Evolutionary conservation across 2,888 invertebrate species (phyloP).

Genomic region (Dicyrtoma fusca): DNA sequence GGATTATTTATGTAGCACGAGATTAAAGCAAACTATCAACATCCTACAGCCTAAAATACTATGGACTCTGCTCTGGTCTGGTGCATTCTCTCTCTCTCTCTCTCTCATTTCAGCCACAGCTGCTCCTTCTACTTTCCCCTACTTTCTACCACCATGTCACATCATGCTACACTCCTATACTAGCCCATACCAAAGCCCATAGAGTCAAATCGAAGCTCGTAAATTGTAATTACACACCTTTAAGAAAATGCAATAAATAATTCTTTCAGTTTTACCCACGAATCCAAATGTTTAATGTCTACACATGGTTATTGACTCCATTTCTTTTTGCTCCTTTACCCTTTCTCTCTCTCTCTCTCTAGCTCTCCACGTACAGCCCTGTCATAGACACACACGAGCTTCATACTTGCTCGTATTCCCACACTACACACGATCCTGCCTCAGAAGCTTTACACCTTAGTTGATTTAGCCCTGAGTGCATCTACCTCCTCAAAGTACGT

Average conservation of each 20-base stretch:
- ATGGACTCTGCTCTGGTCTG: too few relatives aligned
- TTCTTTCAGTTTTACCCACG: constrained; percentile 8
- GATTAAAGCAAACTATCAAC: background rate
- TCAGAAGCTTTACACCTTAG: too few relatives aligned
- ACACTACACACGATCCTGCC: too few relatives aligned
- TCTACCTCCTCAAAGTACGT: too few relatives aligned
- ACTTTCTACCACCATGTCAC: background rate
- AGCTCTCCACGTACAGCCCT: too few relatives aligned
- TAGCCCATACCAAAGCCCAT: too few relatives aligned
- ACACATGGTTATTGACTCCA: background rate
- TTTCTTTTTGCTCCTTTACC: background rate
- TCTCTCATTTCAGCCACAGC: background rate
- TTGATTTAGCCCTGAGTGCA: too few relatives aligned
- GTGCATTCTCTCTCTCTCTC: too few relatives aligned
- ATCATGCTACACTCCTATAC: too few relatives aligned
- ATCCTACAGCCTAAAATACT: too few relatives aligned
- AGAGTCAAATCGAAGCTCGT: constrained; percentile 5
- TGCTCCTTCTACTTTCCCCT: background rate
- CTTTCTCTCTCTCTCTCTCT: constrained; percentile 6
- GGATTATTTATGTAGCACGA: constrained; percentile 14
- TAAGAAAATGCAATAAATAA: constrained; percentile 21
- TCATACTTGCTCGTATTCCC: background rate
- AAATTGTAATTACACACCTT: constrained; percentile 18
- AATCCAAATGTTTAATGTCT: background rate
- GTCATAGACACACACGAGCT: background rate